Conservation (phyloP, 1,140 invertebrate genomes). For the Archivesica marissinica region DNA sequence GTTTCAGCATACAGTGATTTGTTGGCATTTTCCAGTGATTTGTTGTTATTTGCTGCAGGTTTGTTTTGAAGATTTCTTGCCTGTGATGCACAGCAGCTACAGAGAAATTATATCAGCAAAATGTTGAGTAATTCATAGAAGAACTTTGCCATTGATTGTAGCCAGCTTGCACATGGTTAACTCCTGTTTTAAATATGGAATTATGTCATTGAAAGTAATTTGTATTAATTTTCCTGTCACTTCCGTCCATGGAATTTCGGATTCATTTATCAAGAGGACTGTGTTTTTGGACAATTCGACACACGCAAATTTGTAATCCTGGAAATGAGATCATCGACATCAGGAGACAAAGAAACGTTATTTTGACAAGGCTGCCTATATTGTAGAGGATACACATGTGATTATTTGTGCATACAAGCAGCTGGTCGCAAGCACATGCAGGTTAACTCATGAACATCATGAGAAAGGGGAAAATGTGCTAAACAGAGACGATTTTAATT, state of each 20-base stretch:
- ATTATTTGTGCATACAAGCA: conserved; percentile 9
- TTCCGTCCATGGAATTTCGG: no score
- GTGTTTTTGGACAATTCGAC: no score
- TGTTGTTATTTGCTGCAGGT: not conserved
- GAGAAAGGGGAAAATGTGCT: not conserved
- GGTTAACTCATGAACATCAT: not conserved
- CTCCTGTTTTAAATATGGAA: no score
- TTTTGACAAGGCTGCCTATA: not conserved
- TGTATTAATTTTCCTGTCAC: no score
- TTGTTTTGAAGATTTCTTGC: not conserved
- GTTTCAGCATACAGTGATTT: no score
- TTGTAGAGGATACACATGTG: not conserved
- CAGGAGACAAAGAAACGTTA: not conserved
- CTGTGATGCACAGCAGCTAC: not conserved
- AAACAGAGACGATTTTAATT: conserved; percentile 3
- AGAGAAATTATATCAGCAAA: not conserved
- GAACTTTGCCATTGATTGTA: no score
- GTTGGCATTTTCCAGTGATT: no score
- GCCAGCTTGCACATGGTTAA: no score
- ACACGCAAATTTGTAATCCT: no score
- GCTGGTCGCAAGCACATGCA: not conserved
- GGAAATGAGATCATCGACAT: no score
- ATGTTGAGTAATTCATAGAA: conserved; percentile 15
- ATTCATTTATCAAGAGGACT: no score
- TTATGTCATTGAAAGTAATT: no score